These are phyloP conservation scores for Columbina picui DNA, from an alignment of 2,113 vertebrate genomes.

Conservation along the genomic window DNA sequence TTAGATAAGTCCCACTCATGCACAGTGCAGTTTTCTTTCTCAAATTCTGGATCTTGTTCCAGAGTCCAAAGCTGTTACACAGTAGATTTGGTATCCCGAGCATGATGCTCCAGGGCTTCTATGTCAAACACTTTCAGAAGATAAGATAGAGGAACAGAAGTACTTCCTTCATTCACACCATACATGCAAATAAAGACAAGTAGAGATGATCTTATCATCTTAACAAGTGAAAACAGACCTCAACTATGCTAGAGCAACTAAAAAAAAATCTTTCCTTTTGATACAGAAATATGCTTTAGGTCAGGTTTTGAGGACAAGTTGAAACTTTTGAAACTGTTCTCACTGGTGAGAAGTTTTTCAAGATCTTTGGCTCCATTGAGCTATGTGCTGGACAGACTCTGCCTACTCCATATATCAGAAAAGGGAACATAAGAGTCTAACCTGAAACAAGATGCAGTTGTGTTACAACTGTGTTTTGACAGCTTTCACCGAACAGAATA, in stretches of 20 bases:
- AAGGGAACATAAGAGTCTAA: neutral
- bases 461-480: neutral
- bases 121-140: neutral
- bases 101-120: neutral
- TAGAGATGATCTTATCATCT: slow-evolving; percentile 25
- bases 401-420: neutral
- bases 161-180: neutral
- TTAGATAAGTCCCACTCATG: neutral
- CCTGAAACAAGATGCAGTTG: neutral
- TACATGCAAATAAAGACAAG: slow-evolving; percentile 25
- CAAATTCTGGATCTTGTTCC: neutral
- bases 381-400: accelerated
- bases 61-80: neutral
- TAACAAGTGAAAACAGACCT: slow-evolving; percentile 35
- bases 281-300: neutral
- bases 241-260: neutral
- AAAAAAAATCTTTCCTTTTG: neutral
- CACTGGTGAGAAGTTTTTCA: neutral
- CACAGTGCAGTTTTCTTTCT: neutral
- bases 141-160: slow-evolving; percentile 23
- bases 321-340: neutral
- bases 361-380: neutral
- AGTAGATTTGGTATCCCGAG: neutral
- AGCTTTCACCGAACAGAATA: neutral
- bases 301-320: neutral